Base-by-base conservation (phyloP, 2,113 vertebrate species). In the Percina caprodes region DNA sequence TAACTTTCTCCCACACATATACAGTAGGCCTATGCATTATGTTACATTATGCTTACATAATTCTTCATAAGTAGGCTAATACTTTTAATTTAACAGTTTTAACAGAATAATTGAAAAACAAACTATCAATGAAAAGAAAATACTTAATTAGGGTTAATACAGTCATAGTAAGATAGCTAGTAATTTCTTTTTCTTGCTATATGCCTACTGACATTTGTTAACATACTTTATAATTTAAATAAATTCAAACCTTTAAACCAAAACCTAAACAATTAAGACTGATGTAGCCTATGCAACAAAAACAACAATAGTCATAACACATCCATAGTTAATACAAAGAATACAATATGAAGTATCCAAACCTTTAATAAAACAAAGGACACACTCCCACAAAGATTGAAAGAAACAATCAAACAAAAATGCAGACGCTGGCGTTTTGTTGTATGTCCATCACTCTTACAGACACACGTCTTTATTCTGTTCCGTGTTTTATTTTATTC, bases 381-480 rank as follows among this genome's bases (percentile, higher is more conserved):
- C n/a, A 65, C 52, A 42, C 51, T 35, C 21, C 15, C 60, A 39
- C 14, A 48, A 14, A 59, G 21, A 52, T 24, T 0, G 0, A 6
- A 61, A 23, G 46, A 35, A 51, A 74, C 4, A 39, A 39, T 14
- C 23, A 5, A 13, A 23, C n/a, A 23, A 23, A 61, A 45, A 21
- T 30, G 13, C 19, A 51, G 21, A 74, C 0, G 10, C n/a, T 63
- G 21, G 21, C 0, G 30, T 63, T 52, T 12, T 52, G 13, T 6
- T 2, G 6, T 26, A 69, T 4, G 49, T 56, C 11, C 7, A 10
- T 33, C 26, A 14, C 18, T 5, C 10, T 23, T 4, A 54, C 26
- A 35, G 14, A 39, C 56, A 60, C 8, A 23, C 3, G 18, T 26
- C 42, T 78, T 69, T 52, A 23, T 63, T 55, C 71, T 73, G 76